phyloP scores from a whole-genome alignment of 1,140 invertebrate species.

The Bombus waltoni region DNA sequence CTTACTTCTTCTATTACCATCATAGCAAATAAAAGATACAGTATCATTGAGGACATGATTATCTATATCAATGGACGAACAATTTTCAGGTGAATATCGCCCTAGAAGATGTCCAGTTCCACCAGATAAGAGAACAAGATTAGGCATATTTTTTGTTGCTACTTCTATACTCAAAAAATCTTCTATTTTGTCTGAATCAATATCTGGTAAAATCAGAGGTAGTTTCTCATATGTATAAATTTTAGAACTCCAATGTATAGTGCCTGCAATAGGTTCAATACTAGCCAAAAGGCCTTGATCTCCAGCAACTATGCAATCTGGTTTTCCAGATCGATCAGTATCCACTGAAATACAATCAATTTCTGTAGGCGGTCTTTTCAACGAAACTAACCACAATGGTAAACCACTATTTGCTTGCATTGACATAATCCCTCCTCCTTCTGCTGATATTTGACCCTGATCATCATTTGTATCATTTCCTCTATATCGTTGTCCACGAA shows the following conservation, averaged over 20 bases:
- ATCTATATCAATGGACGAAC: constrained; percentile 82
- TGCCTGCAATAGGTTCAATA: constrained; percentile 87
- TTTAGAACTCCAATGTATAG: constrained; percentile 85
- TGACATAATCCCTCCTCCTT: constrained; percentile 80
- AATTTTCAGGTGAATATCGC: constrained; percentile 65
- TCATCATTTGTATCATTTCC: constrained; percentile 83
- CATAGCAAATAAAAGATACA: constrained; percentile 75
- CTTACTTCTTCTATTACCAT: constrained; percentile 56
- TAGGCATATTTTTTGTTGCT: constrained; percentile 81
- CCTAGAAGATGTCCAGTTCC: constrained; percentile 82
- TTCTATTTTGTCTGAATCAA: constrained; percentile 87
- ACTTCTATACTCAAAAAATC: constrained; percentile 86
- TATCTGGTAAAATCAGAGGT: constrained; percentile 87
- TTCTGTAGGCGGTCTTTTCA: constrained; percentile 85
- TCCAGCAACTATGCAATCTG: constrained; percentile 89
- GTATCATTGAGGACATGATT: constrained; percentile 78
- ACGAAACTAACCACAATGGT: constrained; percentile 85
- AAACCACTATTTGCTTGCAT: constrained; percentile 83
- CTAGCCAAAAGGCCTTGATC: constrained; percentile 86
- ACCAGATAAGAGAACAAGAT: constrained; percentile 86
- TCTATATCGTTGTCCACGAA: constrained; percentile 84
- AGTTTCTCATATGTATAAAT: constrained; percentile 85
- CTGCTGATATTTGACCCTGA: constrained; percentile 76
- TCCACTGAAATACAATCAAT: constrained; percentile 89
- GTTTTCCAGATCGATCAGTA: constrained; percentile 86